phyloP scores from a whole-genome alignment of 1,140 invertebrate species.

The Manduca sexta region DNA sequence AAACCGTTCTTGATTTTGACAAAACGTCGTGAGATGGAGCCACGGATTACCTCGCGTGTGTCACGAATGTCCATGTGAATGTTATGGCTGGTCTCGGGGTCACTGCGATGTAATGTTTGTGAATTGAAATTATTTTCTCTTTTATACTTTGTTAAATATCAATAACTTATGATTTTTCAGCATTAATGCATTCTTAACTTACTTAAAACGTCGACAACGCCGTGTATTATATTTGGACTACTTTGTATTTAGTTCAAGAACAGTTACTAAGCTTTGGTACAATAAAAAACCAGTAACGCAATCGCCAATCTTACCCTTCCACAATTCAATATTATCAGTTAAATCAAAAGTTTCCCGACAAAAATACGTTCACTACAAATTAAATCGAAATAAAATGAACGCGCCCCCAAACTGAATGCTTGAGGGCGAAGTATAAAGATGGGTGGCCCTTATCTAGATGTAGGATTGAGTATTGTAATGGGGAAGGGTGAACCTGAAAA shows the following conservation, averaged over 20 bases:
- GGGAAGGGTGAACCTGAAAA: constrained; percentile 62
- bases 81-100: not conserved
- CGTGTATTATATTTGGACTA: too few species aligned
- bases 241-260: too few species aligned
- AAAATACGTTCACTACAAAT: constrained; percentile 59
- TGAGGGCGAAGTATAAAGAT: constrained; percentile 59
- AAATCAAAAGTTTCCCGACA: constrained; percentile 54
- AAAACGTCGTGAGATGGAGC: constrained; percentile 57
- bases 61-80: constrained; percentile 32
- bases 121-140: not conserved
- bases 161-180: too few species aligned
- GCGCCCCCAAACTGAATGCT: constrained; percentile 47
- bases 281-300: too few species aligned
- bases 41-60: constrained; percentile 30
- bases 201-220: too few species aligned
- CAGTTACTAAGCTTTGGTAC: too few species aligned
- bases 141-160: not conserved
- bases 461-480: constrained; percentile 64
- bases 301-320: too few species aligned
- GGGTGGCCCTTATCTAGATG: constrained; percentile 65
- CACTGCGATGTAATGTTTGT: not conserved
- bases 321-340: constrained; percentile 49
- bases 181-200: too few species aligned
- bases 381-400: constrained; percentile 64
- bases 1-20: constrained; percentile 48